Evolutionary conservation across 2,113 vertebrate genomes (phyloP), one percentile per base, ranked within the genome.

Genomic region (Tautogolabrus adspersus): DNA sequence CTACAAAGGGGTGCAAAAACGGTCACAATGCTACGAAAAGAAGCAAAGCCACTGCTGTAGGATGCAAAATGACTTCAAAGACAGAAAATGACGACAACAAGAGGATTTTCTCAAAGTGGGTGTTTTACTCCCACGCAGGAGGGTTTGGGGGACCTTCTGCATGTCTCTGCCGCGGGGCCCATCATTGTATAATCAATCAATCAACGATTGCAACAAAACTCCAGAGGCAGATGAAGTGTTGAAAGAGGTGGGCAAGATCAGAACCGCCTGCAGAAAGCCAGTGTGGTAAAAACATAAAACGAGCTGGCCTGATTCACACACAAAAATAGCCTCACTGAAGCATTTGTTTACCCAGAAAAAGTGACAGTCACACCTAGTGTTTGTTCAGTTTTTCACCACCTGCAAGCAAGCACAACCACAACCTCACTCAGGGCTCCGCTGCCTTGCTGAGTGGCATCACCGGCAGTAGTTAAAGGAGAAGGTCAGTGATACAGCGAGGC

Each of bases 381-480:
- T 6, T 34, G 61, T 19, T 26, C 8, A 46, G 47, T 3, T 5
- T 19, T 51, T 10, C 0, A 3, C 34, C 7, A 19, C 15, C 8
- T 0, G 10, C 62, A 12, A 3, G 12, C 11, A 54, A 60, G 49
- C 34, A 47, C 8, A 10, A 18, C 40, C 34, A 26, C 22, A 37
- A 16, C 23, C 40, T 13, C 16, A 58, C 26, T 44, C 26, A 21
- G 3, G 8, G 18, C 21, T 71, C 57, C 19, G 61, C 57, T 63
- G 57, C 62, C 63, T 67, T 66, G 54, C 56, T 73, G 68, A 46
- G 47, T 3, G 42, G 65, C 70, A 22, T 77, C 64, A 8, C 46
- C 40, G 11, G 58, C 4, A 19, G 73, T 16, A 15, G 23, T 59
- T 10, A 34, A 57, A 60, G 58, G 16, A 16, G 59, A 42, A 47